Evolutionary conservation across 2,113 vertebrate genomes (phyloP).

Genomic region (Ciconia boyciana): DNA sequence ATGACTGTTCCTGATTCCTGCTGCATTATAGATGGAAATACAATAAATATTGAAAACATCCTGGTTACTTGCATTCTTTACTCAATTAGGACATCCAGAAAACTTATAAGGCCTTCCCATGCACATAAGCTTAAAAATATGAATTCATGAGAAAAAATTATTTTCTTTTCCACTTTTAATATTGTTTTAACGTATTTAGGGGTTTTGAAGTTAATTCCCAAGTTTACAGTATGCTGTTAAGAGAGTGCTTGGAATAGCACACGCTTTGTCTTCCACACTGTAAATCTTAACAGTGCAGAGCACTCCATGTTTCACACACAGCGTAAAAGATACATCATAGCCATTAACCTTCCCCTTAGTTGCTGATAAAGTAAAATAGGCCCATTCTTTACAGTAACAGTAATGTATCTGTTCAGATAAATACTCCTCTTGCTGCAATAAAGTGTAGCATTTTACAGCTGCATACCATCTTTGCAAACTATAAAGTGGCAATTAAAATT

Average conservation of each 20-base stretch:
- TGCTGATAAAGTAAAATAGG: constrained; percentile 75
- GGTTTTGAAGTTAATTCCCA: constrained; percentile 30
- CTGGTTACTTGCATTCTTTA: not conserved
- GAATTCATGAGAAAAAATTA: not conserved
- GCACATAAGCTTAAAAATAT: not conserved
- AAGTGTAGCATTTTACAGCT: constrained; percentile 60
- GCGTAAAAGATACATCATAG: constrained; percentile 66
- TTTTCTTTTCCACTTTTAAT: constrained; percentile 3
- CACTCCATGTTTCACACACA: constrained; percentile 60
- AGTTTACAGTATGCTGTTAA: constrained; percentile 38
- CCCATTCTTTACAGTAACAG: constrained; percentile 72
- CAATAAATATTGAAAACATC: not conserved
- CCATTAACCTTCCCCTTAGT: constrained; percentile 71
- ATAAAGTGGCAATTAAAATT: constrained; percentile 56
- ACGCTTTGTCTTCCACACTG: constrained; percentile 46
- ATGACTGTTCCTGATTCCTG: not conserved
- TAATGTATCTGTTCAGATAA: constrained; percentile 69
- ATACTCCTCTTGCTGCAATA: constrained; percentile 64
- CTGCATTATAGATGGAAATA: not conserved
- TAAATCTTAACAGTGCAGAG: constrained; percentile 63
- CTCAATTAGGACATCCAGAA: not conserved
- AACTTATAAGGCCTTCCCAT: not conserved
- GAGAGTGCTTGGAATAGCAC: constrained; percentile 44
- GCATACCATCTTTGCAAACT: constrained; percentile 32
- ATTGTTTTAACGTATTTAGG: constrained; percentile 37